These are phyloP conservation scores for Calliphora vicina DNA, from an alignment of 1,140 invertebrate species.

Conservation along the genomic window DNA sequence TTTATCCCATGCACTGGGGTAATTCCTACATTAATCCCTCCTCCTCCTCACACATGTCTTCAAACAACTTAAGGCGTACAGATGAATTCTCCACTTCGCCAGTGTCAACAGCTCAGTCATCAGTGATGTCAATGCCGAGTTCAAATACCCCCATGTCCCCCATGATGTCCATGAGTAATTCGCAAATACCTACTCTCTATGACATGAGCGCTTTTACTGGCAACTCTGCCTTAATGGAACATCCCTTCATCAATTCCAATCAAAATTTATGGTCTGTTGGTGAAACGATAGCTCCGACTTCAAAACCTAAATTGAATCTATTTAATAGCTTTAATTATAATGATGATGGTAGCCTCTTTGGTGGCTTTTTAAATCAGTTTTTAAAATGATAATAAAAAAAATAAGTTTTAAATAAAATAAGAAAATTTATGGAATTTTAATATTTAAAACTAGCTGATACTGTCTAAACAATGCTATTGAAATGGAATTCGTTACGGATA, in stretches of 20 bases:
- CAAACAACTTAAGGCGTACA: background rate
- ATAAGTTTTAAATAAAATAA: too few relatives aligned
- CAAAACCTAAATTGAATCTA: conserved; percentile 24
- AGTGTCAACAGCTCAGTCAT: background rate
- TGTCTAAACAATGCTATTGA: too few relatives aligned
- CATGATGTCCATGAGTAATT: background rate
- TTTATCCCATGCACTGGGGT: background rate
- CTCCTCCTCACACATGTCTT: background rate
- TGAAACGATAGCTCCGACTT: background rate
- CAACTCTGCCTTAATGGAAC: background rate
- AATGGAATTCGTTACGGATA: too few relatives aligned
- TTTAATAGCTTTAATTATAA: conserved; percentile 24
- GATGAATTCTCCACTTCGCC: background rate
- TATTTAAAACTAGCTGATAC: too few relatives aligned
- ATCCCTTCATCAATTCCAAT: background rate
- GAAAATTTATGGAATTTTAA: too few relatives aligned
- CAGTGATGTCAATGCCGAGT: background rate
- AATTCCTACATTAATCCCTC: background rate
- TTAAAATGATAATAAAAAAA: background rate
- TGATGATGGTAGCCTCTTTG: background rate
- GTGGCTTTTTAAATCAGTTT: conserved; percentile 1
- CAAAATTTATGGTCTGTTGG: conserved; percentile 20
- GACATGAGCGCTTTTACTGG: conserved; percentile 8
- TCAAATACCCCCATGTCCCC: background rate
- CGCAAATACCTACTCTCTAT: background rate